Conservation (phyloP, 2,888 invertebrate genomes). For the Drosophila suboccidentalis region DNA sequence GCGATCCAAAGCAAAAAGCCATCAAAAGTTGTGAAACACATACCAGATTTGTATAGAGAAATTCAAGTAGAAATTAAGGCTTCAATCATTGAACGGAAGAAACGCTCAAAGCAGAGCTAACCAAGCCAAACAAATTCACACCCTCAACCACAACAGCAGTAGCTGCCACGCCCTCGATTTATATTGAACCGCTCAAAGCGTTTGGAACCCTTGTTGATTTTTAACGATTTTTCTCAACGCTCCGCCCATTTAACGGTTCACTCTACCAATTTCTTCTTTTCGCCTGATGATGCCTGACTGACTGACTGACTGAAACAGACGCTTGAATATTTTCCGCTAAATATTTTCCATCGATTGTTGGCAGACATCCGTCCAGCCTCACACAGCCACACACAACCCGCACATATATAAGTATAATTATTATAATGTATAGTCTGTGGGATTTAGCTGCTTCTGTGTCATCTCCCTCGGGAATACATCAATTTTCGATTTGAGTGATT, state of each 20-base stretch:
- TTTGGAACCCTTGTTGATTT: constrained; percentile 52
- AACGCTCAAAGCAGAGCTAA: constrained; percentile 15
- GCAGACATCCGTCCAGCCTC: constrained; percentile 21
- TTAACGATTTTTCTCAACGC: constrained; percentile 51
- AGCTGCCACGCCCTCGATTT: background rate
- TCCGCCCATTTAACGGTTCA: constrained; percentile 44
- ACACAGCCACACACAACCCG: background rate
- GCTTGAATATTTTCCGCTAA: constrained; percentile 26
- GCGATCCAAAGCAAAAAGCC: constrained; percentile 28
- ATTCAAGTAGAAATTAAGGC: constrained; percentile 42
- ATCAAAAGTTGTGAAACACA: constrained; percentile 28
- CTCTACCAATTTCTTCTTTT: constrained; percentile 38
- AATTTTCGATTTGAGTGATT: constrained; percentile 54
- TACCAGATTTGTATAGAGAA: constrained; percentile 8
- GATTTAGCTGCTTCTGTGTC: constrained; percentile 40
- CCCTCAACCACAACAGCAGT: constrained; percentile 1
- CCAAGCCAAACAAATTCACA: constrained; percentile 4
- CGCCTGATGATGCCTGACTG: constrained; percentile 47
- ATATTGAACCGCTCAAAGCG: constrained; percentile 29
- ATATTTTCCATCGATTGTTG: constrained; percentile 49
- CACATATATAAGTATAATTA: constrained; percentile 53
- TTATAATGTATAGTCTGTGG: constrained; percentile 55
- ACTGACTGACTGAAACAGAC: constrained; percentile 45
- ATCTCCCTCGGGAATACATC: constrained; percentile 1
- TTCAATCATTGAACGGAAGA: constrained; percentile 25